phyloP scores from a whole-genome alignment of 2,113 vertebrate species.

The Procapra przewalskii region DNA sequence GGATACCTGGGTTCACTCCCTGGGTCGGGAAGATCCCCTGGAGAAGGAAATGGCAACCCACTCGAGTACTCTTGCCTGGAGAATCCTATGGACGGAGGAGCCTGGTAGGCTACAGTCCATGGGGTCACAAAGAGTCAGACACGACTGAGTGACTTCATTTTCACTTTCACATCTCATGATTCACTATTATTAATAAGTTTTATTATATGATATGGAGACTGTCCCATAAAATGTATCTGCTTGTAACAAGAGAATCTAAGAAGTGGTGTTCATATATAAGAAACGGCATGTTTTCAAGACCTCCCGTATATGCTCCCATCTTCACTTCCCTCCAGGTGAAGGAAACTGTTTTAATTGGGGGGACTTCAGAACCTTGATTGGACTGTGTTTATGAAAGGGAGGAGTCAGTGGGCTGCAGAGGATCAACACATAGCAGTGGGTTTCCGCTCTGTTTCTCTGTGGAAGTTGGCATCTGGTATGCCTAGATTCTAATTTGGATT shows the following conservation, averaged over 20 bases:
- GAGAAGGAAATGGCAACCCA: no score
- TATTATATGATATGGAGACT: not conserved
- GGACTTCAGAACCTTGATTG: not conserved
- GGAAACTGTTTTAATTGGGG: not conserved
- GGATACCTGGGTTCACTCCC: no score
- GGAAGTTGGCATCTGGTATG: not conserved
- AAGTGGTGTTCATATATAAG: not conserved
- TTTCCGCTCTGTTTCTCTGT: not conserved
- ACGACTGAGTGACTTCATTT: no score
- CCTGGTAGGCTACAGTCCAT: no score
- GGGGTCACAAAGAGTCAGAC: no score
- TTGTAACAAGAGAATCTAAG: not conserved
- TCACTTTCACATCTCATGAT: not conserved
- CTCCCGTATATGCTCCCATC: not conserved
- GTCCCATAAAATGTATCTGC: not conserved
- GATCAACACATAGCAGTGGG: fast-evolving
- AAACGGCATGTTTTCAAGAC: not conserved
- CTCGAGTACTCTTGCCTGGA: no score
- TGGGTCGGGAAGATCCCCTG: no score
- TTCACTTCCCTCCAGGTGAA: not conserved
- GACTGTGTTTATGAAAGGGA: not conserved
- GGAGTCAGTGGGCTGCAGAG: not conserved
- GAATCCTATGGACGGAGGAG: no score
- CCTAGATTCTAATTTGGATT: not conserved
- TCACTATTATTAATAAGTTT: not conserved